phyloP scores from a whole-genome alignment of 1,140 invertebrate genomes.

The Drosophila repleta region DNA sequence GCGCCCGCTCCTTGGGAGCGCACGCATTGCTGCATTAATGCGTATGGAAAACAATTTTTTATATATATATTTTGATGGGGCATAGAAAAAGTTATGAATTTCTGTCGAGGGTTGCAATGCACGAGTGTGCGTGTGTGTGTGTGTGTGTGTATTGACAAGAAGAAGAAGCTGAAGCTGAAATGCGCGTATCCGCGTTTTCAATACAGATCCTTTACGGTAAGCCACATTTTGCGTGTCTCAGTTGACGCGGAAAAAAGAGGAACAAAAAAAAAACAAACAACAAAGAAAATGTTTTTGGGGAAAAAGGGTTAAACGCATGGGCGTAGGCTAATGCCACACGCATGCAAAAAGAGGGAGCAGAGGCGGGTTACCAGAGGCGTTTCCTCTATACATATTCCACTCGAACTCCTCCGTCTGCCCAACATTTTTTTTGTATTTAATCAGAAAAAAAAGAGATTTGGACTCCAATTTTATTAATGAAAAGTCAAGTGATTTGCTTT shows the following conservation, averaged over 20 bases:
- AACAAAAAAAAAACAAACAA: slow-evolving; percentile 53
- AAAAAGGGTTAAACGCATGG: slow-evolving; percentile 47
- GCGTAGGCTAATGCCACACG: slow-evolving; percentile 48
- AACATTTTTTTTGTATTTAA: slow-evolving; percentile 27
- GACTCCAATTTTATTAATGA: slow-evolving; percentile 79
- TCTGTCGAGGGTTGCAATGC: slow-evolving; percentile 50
- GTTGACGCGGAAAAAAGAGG: slow-evolving; percentile 48
- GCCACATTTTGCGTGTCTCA: slow-evolving; percentile 76
- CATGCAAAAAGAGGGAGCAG: neutral
- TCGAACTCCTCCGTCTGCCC: slow-evolving; percentile 15
- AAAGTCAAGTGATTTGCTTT: slow-evolving; percentile 78
- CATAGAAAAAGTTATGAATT: slow-evolving; percentile 50
- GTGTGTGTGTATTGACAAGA: slow-evolving; percentile 20
- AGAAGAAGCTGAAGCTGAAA: slow-evolving; percentile 25
- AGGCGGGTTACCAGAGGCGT: neutral
- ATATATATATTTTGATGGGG: slow-evolving; percentile 18
- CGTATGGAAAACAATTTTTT: slow-evolving; percentile 80
- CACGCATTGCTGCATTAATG: slow-evolving; percentile 80
- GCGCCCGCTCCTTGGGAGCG: slow-evolving; percentile 8
- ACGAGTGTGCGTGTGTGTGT: slow-evolving; percentile 12
- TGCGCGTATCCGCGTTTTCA: slow-evolving; percentile 52
- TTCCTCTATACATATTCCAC: slow-evolving; percentile 23
- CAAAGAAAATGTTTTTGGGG: slow-evolving; percentile 1
- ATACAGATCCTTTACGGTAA: slow-evolving; percentile 59
- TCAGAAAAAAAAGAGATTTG: neutral